Evolutionary conservation across 2,888 invertebrate genomes (phyloP).

Genomic region (Cynaeus angustus): DNA sequence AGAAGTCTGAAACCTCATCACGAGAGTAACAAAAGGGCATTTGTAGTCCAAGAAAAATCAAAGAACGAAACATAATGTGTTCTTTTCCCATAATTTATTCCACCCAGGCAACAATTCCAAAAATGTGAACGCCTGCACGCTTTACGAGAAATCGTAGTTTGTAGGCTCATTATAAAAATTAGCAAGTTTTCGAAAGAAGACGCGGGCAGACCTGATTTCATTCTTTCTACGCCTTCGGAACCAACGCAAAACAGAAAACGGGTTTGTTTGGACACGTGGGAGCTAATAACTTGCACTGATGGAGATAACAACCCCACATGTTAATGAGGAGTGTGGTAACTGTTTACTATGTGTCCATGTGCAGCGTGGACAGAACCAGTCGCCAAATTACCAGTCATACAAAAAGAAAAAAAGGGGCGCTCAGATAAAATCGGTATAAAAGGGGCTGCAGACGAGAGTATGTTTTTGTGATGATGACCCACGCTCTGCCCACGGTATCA

Average conservation of each 20-base stretch:
- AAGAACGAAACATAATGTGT: constrained; percentile 38
- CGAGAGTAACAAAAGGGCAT: background rate
- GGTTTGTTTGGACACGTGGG: constrained; percentile 51
- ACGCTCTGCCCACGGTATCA: constrained; percentile 28
- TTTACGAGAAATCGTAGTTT: constrained; percentile 54
- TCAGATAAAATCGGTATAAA: too few species aligned
- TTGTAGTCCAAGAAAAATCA: background rate
- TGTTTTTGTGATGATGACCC: constrained; percentile 35
- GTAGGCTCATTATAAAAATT: constrained; percentile 55
- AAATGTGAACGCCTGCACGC: constrained; percentile 53
- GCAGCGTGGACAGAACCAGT: constrained; percentile 32
- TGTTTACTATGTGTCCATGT: constrained; percentile 43
- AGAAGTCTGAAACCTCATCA: background rate
- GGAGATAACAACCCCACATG: constrained; percentile 44
- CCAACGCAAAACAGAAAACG: constrained; percentile 52
- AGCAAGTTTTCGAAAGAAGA: constrained; percentile 54
- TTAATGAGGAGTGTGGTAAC: constrained; percentile 40
- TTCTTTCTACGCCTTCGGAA: constrained; percentile 51
- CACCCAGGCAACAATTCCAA: constrained; percentile 53
- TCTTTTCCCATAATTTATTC: constrained; percentile 41
- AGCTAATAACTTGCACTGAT: constrained; percentile 48
- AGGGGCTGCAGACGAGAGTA: constrained; percentile 13
- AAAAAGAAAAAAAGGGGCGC: constrained; percentile 8
- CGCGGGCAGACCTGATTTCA: constrained; percentile 55
- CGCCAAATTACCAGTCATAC: constrained; percentile 26